Percentiles rank a stretch among this genome's conserved stretches.
phyloP scores from a whole-genome alignment of 2,888 invertebrate species.

The Caenorhabditis sp. region DNA sequence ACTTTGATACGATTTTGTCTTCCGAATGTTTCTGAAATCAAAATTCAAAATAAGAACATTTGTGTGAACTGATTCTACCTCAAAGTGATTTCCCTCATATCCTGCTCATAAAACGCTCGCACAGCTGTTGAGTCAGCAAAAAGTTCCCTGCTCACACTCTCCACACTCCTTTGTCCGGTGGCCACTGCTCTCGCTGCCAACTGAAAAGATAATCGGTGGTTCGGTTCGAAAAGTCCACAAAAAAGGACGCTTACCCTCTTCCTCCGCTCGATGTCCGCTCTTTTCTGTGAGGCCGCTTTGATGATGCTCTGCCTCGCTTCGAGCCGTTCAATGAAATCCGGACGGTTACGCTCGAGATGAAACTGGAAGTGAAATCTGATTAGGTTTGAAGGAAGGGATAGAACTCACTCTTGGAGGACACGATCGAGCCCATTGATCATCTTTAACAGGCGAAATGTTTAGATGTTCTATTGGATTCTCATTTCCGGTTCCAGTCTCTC shows the following conservation, averaged over 20 bases:
- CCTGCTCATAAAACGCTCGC: constrained; percentile 37
- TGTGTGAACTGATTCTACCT: neutral
- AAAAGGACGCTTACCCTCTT: constrained; percentile 33
- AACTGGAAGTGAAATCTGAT: neutral
- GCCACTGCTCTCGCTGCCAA: constrained; percentile 49
- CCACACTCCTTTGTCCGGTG: constrained; percentile 24
- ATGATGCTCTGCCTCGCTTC: constrained; percentile 50
- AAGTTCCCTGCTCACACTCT: constrained; percentile 43
- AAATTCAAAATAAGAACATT: neutral
- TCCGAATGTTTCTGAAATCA: constrained; percentile 37
- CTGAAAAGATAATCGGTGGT: constrained; percentile 4
- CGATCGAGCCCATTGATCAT: constrained; percentile 29
- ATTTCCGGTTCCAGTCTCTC: neutral
- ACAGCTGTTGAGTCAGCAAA: constrained; percentile 45
- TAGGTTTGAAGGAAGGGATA: neutral
- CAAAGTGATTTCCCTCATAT: constrained; percentile 48
- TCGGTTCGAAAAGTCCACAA: neutral
- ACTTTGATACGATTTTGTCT: constrained; percentile 15
- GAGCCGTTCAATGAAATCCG: constrained; percentile 46
- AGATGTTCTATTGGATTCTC: constrained; percentile 50
- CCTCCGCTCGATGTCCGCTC: constrained; percentile 43
- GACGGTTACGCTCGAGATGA: constrained; percentile 47
- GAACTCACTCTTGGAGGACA: constrained; percentile 37
- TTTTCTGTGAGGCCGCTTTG: constrained; percentile 29
- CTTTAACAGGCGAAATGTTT: constrained; percentile 46